These are phyloP conservation scores for Prolemur simus DNA, from an alignment of 2,113 vertebrate genomes.

Conservation along the genomic window DNA sequence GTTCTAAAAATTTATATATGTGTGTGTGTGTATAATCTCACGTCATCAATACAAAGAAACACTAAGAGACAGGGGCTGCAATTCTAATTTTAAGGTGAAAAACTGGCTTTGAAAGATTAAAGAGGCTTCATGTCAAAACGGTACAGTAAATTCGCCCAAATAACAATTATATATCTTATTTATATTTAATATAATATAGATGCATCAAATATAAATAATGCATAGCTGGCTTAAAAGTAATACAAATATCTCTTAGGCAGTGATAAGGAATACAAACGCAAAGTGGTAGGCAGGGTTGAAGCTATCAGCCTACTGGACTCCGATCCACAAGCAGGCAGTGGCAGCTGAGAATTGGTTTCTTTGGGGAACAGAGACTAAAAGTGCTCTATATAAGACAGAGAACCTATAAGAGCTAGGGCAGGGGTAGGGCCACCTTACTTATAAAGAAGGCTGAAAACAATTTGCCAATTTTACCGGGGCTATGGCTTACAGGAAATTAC, in stretches of 20 bases:
- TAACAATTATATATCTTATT: not conserved
- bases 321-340: not conserved
- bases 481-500: not conserved
- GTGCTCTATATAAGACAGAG: not conserved
- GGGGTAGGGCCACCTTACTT: not conserved
- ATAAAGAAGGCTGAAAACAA: not conserved
- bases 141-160: constrained; percentile 22
- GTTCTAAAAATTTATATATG: not conserved
- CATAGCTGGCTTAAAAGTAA: not conserved
- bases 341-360: not conserved
- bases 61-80: not conserved
- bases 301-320: not conserved
- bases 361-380: constrained; percentile 16
- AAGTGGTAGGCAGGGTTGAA: not conserved
- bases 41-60: not conserved
- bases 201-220: constrained; percentile 29
- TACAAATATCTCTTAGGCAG: not conserved
- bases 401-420: not conserved
- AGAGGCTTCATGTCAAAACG: not conserved
- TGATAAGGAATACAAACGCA: not conserved
- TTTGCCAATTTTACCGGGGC: not conserved
- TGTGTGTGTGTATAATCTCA: not conserved
- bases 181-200: not conserved
- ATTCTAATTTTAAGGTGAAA: constrained; percentile 42
- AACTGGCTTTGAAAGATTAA: constrained; percentile 2